Conservation (phyloP, 2,888 invertebrate genomes). For the Oligia latruncula region DNA sequence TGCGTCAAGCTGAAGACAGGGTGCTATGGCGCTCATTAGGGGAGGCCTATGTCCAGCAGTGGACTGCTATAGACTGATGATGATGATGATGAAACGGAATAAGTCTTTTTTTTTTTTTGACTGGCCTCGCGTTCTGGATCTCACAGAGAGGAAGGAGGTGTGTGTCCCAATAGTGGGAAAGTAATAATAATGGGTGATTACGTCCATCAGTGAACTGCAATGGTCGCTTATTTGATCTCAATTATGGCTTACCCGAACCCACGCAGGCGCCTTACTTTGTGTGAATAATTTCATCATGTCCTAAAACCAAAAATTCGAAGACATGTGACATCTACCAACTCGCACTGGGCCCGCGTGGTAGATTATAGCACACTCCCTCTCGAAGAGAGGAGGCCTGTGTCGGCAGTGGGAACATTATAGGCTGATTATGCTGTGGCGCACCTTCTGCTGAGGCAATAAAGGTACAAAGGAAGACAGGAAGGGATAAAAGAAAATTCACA, state of each 20-base stretch:
- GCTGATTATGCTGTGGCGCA: background rate
- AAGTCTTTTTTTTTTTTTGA: background rate
- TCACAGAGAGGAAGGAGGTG: background rate
- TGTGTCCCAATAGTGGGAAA: background rate
- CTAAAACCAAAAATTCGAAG: background rate
- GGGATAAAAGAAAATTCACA: conserved; percentile 25
- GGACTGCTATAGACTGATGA: no score
- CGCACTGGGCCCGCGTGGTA: no score
- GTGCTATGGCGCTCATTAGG: no score
- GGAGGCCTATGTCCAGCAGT: no score
- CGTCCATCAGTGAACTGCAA: background rate
- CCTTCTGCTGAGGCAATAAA: background rate
- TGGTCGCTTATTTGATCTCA: background rate
- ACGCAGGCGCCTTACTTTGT: no score
- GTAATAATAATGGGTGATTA: no score
- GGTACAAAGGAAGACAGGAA: background rate
- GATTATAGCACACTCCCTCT: no score
- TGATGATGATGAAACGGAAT: no score
- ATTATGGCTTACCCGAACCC: background rate
- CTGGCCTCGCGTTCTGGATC: background rate
- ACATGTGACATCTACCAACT: no score
- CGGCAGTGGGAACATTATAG: background rate
- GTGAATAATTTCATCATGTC: background rate
- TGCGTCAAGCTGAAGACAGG: no score
- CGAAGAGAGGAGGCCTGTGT: no score